These are phyloP conservation scores for Myzus persicae DNA, from an alignment of 1,140 invertebrate genomes.

Conservation along the genomic window DNA sequence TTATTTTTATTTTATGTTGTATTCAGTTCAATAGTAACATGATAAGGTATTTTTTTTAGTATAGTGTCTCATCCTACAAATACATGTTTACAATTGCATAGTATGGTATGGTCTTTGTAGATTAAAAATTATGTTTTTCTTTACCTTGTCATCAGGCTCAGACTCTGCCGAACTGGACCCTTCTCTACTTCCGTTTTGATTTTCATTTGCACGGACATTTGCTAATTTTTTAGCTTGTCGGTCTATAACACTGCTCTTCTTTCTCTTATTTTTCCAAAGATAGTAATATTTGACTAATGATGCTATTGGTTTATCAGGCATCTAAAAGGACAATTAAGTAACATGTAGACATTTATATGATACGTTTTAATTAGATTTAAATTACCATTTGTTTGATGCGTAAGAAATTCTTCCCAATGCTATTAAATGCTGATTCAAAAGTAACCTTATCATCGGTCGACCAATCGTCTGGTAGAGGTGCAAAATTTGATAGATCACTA, in stretches of 20 bases:
- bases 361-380: constrained; percentile 56
- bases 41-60: constrained; percentile 32
- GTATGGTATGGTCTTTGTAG: not conserved
- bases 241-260: constrained; percentile 92
- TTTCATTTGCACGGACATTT: constrained; percentile 68
- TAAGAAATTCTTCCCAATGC: constrained; percentile 98
- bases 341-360: constrained; percentile 41
- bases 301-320: constrained; percentile 96
- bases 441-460: constrained; percentile 97
- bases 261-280: constrained; percentile 96
- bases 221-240: constrained; percentile 78
- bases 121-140: not conserved
- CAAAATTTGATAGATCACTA: constrained; percentile 94
- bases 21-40: constrained; percentile 53
- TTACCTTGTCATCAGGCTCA: constrained; percentile 89
- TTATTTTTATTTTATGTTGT: constrained; percentile 44
- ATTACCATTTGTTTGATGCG: constrained; percentile 95
- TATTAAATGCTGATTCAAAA: constrained; percentile 98
- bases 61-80: constrained; percentile 53
- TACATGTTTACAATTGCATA: constrained; percentile 42
- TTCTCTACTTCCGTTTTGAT: constrained; percentile 75
- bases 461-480: constrained; percentile 98
- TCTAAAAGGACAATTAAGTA: constrained; percentile 66
- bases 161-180: constrained; percentile 84
- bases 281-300: constrained; percentile 98